phyloP scores from a whole-genome alignment of 2,797 vertebrate species.

The Antrozous pallidus region DNA sequence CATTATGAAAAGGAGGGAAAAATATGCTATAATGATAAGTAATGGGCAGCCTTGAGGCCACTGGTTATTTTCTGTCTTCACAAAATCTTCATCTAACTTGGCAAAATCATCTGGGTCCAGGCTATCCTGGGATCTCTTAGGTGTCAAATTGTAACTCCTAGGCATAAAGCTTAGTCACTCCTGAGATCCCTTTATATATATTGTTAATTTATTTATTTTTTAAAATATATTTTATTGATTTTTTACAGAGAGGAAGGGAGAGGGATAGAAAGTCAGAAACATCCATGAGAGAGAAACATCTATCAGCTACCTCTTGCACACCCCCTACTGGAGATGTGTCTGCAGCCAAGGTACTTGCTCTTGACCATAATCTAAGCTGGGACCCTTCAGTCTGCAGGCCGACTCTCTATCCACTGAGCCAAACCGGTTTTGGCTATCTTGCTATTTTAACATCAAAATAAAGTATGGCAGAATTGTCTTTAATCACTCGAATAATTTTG shows the following conservation, averaged over 20 bases:
- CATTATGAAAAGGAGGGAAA: neutral
- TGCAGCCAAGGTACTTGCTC: too few species aligned
- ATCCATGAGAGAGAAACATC: too few species aligned
- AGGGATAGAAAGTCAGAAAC: too few species aligned
- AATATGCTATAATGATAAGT: neutral
- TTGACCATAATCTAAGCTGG: too few species aligned
- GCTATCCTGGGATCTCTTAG: neutral
- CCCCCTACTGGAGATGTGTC: too few species aligned
- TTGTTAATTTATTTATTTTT: neutral
- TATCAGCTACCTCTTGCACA: too few species aligned
- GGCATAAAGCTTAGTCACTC: neutral
- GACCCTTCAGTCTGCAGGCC: too few species aligned
- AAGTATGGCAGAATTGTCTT: neutral
- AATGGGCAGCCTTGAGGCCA: neutral
- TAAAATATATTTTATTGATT: too few species aligned
- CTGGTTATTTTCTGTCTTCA: neutral
- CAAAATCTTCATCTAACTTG: neutral
- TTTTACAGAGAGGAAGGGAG: too few species aligned
- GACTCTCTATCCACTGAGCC: too few species aligned
- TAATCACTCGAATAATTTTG: neutral
- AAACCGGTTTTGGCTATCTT: too few species aligned
- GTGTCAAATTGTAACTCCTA: neutral
- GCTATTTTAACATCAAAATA: neutral
- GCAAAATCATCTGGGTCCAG: neutral
- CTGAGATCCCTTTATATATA: neutral